Percentiles rank a stretch among this genome's conserved stretches.
Evolutionary conservation across 2,888 invertebrate species (phyloP).

Genomic region (Conistra vaccinii): DNA sequence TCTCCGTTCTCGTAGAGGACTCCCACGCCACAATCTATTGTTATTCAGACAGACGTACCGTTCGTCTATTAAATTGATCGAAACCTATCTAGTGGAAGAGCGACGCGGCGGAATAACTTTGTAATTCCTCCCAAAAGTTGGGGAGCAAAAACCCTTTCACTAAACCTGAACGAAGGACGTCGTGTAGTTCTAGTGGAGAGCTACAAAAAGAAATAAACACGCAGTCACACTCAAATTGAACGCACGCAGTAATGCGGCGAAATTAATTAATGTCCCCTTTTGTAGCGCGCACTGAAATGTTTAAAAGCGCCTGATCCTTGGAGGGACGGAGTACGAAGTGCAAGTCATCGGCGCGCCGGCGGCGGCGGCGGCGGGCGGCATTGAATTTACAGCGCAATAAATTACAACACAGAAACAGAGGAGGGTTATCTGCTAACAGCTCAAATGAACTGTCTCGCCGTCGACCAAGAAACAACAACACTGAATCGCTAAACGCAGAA

Average conservation of each 20-base stretch:
- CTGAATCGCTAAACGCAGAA: conserved; percentile 70
- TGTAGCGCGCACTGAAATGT: conserved; percentile 78
- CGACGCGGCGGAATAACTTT: conserved; percentile 37
- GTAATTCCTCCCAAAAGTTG: conserved; percentile 36
- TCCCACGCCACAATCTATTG: conserved; percentile 57
- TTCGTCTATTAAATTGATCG: conserved; percentile 55
- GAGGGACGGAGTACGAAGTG: conserved; percentile 76
- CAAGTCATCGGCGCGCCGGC: conserved; percentile 84
- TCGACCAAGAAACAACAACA: conserved; percentile 72
- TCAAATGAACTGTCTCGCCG: conserved; percentile 85
- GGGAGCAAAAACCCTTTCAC: conserved; percentile 60
- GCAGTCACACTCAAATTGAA: conserved; percentile 81
- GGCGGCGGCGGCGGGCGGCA: conserved; percentile 49
- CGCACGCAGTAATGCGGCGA: conserved; percentile 80
- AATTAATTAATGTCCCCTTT: conserved; percentile 88
- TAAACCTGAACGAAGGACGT: conserved; percentile 52
- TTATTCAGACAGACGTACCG: conserved; percentile 44
- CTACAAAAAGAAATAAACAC: conserved; percentile 75
- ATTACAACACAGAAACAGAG: conserved; percentile 82
- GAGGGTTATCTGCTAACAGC: conserved; percentile 85
- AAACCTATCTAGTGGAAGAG: conserved; percentile 42
- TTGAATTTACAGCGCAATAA: conserved; percentile 87
- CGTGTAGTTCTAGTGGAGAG: conserved; percentile 51
- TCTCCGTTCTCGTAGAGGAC: conserved; percentile 45
- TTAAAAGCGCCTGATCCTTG: conserved; percentile 79